These are phyloP conservation scores for Neogale vison DNA, from an alignment of 2,113 vertebrate genomes.

Conservation along the genomic window DNA sequence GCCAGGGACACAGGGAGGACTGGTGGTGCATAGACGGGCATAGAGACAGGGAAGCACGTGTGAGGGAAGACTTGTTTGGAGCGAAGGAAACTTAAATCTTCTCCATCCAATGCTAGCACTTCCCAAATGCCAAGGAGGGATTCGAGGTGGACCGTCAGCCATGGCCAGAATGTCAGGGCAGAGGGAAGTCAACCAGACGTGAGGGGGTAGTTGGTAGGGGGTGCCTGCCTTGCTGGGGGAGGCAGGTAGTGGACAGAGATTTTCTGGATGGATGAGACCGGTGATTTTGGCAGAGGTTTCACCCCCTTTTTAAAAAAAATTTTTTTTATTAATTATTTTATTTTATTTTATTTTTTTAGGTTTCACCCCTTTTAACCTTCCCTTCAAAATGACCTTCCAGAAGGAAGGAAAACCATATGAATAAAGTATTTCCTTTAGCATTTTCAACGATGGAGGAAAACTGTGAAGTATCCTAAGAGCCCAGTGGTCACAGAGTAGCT, in stretches of 20 bases:
- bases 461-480: not conserved
- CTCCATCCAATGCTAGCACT: not conserved
- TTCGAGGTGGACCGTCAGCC: not conserved
- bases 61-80: not conserved
- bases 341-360: too few species aligned
- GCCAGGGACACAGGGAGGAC: not conserved
- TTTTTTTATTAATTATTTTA: too few species aligned
- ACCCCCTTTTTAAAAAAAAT: not conserved
- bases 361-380: not conserved
- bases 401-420: not conserved
- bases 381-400: not conserved
- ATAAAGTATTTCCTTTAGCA: not conserved
- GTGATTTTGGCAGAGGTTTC: not conserved
- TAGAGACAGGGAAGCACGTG: not conserved
- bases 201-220: not conserved
- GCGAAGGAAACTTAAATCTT: not conserved
- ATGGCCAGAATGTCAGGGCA: not conserved
- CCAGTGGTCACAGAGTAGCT: not conserved
- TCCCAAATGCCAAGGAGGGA: not conserved
- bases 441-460: not conserved
- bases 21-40: rapidly evolving
- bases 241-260: not conserved
- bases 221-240: not conserved
- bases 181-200: not conserved
- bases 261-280: not conserved